Conservation (phyloP, 2,113 vertebrate species). For the human region GRCh38 chr21:32031501-32032000, state of each 20-base stretch:
- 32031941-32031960: not conserved
- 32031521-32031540: no score
- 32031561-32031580: not conserved
- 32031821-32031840: not conserved
- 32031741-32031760: not conserved
- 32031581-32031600: not conserved
- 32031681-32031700: no score
- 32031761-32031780: not conserved
- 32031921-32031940: not conserved
- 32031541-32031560: not conserved
- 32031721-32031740: not conserved
- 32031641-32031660: not conserved
- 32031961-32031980: not conserved
- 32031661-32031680: not conserved
- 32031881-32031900: no score
- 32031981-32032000: not conserved
- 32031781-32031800: not conserved
- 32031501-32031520: not conserved
- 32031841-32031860: not conserved
- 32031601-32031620: not conserved
- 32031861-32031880: not conserved
- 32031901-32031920: accelerated
- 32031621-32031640: not conserved
- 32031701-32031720: no score
- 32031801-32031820: not conserved